phyloP scores from a whole-genome alignment of 1,140 invertebrate species.

The Vollenhovia emeryi region DNA sequence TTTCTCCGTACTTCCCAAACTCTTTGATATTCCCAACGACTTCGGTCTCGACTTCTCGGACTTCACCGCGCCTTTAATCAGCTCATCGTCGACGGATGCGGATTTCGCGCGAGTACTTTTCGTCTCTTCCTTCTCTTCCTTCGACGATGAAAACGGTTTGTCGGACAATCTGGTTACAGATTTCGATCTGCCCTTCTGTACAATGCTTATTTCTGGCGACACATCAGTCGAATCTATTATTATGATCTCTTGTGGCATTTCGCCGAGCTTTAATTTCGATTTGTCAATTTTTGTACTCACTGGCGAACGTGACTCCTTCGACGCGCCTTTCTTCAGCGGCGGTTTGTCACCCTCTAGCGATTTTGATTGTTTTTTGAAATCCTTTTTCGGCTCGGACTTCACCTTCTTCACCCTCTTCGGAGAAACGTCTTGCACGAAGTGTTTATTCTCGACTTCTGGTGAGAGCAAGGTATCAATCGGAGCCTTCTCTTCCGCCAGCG shows the following conservation, averaged over 20 bases:
- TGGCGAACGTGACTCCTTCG: slow-evolving; percentile 79
- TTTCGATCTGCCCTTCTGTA: slow-evolving; percentile 84
- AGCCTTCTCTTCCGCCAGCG: slow-evolving; percentile 84
- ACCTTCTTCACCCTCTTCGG: slow-evolving; percentile 79
- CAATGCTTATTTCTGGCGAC: slow-evolving; percentile 81
- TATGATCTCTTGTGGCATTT: slow-evolving; percentile 85
- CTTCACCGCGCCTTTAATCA: slow-evolving; percentile 78
- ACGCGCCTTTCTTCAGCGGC: slow-evolving; percentile 79
- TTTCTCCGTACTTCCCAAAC: slow-evolving; percentile 81
- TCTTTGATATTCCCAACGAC: slow-evolving; percentile 83
- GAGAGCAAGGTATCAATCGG: slow-evolving; percentile 83
- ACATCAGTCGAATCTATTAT: slow-evolving; percentile 84
- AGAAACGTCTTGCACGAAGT: slow-evolving; percentile 82
- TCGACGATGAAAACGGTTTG: slow-evolving; percentile 76
- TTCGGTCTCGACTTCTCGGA: slow-evolving; percentile 81
- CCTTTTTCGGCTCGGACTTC: slow-evolving; percentile 81
- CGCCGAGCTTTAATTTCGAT: slow-evolving; percentile 82
- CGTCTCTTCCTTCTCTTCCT: slow-evolving; percentile 78
- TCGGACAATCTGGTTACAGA: slow-evolving; percentile 81
- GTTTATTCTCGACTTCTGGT: slow-evolving; percentile 82
- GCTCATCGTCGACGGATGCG: slow-evolving; percentile 82
- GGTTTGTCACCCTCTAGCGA: slow-evolving; percentile 84
- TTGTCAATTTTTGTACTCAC: slow-evolving; percentile 82
- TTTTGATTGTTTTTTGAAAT: slow-evolving; percentile 84
- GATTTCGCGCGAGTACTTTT: slow-evolving; percentile 79